phyloP scores from a whole-genome alignment of 1,140 invertebrate genomes.

The Amphibalanus amphitrite region DNA sequence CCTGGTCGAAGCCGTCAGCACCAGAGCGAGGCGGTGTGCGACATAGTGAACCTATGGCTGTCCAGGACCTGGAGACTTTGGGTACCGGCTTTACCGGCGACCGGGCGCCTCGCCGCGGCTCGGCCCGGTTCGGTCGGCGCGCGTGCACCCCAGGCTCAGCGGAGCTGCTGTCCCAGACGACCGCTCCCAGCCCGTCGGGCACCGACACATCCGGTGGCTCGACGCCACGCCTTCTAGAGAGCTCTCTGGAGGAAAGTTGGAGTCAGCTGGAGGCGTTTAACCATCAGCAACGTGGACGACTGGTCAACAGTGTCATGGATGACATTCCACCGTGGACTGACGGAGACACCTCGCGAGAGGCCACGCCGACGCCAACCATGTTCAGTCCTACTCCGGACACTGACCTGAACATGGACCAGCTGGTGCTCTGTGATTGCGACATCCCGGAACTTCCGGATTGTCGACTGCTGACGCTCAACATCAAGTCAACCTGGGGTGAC shows the following conservation, averaged over 20 bases:
- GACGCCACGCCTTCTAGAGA: background rate
- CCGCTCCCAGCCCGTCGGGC: no score
- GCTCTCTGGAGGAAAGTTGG: background rate
- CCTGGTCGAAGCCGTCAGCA: background rate
- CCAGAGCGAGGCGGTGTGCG: no score
- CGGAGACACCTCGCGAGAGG: background rate
- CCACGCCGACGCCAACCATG: background rate
- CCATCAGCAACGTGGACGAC: background rate
- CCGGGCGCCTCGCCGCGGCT: background rate
- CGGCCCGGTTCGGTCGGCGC: background rate
- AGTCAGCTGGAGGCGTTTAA: background rate
- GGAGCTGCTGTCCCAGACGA: background rate
- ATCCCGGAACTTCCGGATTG: constrained; percentile 56
- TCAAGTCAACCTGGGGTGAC: constrained; percentile 58
- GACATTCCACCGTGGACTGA: background rate
- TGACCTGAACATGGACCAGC: background rate
- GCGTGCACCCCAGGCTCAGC: background rate
- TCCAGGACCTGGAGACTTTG: background rate
- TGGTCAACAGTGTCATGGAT: background rate
- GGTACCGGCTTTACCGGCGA: no score
- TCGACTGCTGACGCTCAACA: constrained; percentile 46
- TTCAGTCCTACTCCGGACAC: background rate
- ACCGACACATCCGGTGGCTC: background rate
- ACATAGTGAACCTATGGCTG: background rate
- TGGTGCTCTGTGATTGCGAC: background rate